Evolutionary conservation across 2,888 invertebrate genomes (phyloP).

Genomic region (Drosophila colorata): DNA sequence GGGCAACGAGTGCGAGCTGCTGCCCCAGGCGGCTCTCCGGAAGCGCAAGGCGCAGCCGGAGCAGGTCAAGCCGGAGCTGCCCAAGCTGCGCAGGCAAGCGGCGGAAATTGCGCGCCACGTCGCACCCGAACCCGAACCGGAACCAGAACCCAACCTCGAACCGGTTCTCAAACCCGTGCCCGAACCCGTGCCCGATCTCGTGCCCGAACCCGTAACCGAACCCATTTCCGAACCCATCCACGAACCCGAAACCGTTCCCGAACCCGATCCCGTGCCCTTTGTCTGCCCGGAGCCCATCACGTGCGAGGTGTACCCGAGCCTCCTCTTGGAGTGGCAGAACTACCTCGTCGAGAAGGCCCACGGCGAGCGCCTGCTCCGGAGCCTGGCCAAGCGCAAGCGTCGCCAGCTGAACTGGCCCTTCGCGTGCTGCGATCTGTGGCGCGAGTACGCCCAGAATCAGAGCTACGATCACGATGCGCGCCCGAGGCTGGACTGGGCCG

Average conservation of each 20-base stretch:
- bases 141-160: background rate
- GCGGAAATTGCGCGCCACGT: background rate
- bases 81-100: background rate
- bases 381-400: slow-evolving; percentile 29
- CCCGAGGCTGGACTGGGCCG: slow-evolving; percentile 28
- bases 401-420: slow-evolving; percentile 42
- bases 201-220: too few species aligned
- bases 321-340: slow-evolving; percentile 16
- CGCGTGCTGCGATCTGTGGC: slow-evolving; percentile 21
- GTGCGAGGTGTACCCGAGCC: background rate
- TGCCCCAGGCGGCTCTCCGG: background rate
- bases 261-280: background rate
- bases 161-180: background rate
- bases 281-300: background rate
- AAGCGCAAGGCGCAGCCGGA: slow-evolving; percentile 10
- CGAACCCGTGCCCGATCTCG: background rate
- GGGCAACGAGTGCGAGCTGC: slow-evolving; percentile 31
- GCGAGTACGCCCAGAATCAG: background rate
- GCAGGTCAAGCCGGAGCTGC: background rate
- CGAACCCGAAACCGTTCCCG: background rate
- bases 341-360: slow-evolving; percentile 43
- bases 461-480: slow-evolving; percentile 11
- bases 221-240: background rate
- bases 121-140: background rate
- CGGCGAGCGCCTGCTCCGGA: slow-evolving; percentile 20